These are phyloP conservation scores for Agraylea sexmaculata DNA, from an alignment of 1,140 invertebrate species.

Conservation along the genomic window DNA sequence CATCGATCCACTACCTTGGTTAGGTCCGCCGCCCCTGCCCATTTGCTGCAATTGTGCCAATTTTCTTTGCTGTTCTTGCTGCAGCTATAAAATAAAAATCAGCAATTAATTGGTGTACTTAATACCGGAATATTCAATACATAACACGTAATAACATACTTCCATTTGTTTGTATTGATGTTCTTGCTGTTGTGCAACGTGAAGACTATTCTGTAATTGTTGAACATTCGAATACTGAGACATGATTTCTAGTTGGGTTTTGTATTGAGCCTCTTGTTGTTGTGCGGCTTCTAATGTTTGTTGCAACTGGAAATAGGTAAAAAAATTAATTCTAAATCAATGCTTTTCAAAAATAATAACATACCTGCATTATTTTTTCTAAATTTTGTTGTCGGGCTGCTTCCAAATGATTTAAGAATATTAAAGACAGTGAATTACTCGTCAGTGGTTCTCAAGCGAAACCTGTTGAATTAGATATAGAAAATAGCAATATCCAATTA, in stretches of 20 bases:
- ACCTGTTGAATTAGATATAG: background rate
- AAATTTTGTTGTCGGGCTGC: conserved; percentile 36
- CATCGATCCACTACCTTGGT: conserved; percentile 13
- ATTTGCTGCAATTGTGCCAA: conserved; percentile 17
- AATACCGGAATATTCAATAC: background rate
- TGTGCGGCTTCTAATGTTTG: conserved; percentile 63
- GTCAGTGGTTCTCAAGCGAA: too few relatives aligned
- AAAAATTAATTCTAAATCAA: background rate
- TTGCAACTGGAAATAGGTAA: conserved; percentile 43
- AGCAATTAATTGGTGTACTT: background rate
- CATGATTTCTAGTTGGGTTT: conserved; percentile 58
- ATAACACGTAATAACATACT: conserved; percentile 30
- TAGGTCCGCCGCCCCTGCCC: conserved; percentile 9
- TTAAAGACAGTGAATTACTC: too few relatives aligned
- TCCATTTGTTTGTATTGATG: conserved; percentile 64
- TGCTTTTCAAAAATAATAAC: background rate
- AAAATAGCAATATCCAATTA: conserved; percentile 23
- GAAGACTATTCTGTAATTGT: conserved; percentile 58
- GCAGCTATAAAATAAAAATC: conserved; percentile 1
- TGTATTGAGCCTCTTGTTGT: conserved; percentile 63
- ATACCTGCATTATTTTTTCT: conserved; percentile 33
- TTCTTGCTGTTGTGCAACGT: conserved; percentile 67
- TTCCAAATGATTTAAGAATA: conserved; percentile 35
- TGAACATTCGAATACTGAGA: conserved; percentile 46
- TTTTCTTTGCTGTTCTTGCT: conserved; percentile 12